Evolutionary conservation across 2,888 invertebrate species (phyloP), one percentile per base, ranked within the genome.

Genomic region (Priapulus caudatus): DNA sequence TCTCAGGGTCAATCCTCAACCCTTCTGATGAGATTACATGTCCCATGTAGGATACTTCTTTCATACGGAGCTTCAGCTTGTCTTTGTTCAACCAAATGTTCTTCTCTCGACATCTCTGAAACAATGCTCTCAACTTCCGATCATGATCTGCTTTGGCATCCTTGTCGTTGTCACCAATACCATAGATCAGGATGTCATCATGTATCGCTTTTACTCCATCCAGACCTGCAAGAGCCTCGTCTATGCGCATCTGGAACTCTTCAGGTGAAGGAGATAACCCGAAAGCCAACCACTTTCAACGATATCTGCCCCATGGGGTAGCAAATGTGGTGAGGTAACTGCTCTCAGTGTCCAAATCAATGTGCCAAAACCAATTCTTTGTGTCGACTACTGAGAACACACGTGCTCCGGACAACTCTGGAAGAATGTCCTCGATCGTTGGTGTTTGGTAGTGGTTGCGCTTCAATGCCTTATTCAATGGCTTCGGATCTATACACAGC

Each of bases 271-370:
- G 3, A 20, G 45, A 44, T 3, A 44, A 3, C 20, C 45, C 45
- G 10, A 44, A 44, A 3, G 45, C 19, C 10, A 44, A 3, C 19
- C 47, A 3, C 22, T 4, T 4, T 20, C 20, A 20, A 4, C 47
- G n/a, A n/a, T n/a, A n/a, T n/a, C n/a, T n/a, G n/a, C n/a, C n/a
- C n/a, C n/a, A n/a, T n/a, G n/a, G n/a, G n/a, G n/a, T n/a, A n/a
- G n/a, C n/a, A n/a, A n/a, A n/a, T n/a, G n/a, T n/a, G 44, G 54
- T 54, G 4, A 60, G 49, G 5, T 54, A 47, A 5, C 55, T 52
- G 20, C 54, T 56, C 23, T 58, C 50, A 3, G 54, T 52, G 24
- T 47, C 50, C 1, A 63, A 44, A 20, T 52, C 54, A n/a, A n/a
- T n/a, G n/a, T n/a, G n/a, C n/a, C n/a, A n/a, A n/a, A n/a, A n/a